phyloP scores from a whole-genome alignment of 2,888 invertebrate genomes.

The Cheilosia scutellata region DNA sequence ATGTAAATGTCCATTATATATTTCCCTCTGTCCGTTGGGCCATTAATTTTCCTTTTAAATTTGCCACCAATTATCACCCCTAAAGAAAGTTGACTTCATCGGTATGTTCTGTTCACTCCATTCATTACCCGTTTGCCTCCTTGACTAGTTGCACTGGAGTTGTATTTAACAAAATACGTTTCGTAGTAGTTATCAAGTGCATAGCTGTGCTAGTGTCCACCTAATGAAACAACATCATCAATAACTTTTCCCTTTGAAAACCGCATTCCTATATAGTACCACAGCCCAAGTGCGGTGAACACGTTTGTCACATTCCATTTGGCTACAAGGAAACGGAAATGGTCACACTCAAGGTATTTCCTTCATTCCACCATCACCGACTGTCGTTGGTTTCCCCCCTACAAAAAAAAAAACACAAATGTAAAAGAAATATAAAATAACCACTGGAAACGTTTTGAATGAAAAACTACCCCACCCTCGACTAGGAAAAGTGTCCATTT shows the following conservation, averaged over 20 bases:
- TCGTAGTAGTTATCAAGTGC: too few relatives aligned
- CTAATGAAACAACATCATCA: too few relatives aligned
- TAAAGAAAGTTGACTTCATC: too few relatives aligned
- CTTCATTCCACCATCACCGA: not conserved
- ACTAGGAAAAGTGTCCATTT: slow-evolving; percentile 30
- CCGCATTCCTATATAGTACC: not conserved
- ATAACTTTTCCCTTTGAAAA: slow-evolving; percentile 10
- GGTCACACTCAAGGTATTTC: slow-evolving; percentile 48
- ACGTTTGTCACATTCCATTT: slow-evolving; percentile 61
- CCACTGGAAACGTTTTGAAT: not conserved
- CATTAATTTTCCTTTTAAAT: too few relatives aligned
- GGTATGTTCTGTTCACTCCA: too few relatives aligned
- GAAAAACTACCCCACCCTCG: slow-evolving; percentile 7
- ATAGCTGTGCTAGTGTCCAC: not conserved
- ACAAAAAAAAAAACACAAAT: not conserved
- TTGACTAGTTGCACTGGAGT: too few relatives aligned
- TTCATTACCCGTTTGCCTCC: too few relatives aligned
- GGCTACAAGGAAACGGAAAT: slow-evolving; percentile 66
- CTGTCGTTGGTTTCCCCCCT: not conserved
- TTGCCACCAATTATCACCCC: too few relatives aligned
- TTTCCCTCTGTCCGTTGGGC: too few relatives aligned
- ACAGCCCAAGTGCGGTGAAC: slow-evolving; percentile 1
- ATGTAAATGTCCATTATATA: too few relatives aligned
- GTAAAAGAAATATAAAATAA: slow-evolving; percentile 37
- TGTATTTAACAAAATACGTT: too few relatives aligned